Percentiles rank a stretch among this genome's conserved stretches.
phyloP scores from a whole-genome alignment of 2,888 invertebrate genomes.

The Leptodirus hochenwartii region DNA sequence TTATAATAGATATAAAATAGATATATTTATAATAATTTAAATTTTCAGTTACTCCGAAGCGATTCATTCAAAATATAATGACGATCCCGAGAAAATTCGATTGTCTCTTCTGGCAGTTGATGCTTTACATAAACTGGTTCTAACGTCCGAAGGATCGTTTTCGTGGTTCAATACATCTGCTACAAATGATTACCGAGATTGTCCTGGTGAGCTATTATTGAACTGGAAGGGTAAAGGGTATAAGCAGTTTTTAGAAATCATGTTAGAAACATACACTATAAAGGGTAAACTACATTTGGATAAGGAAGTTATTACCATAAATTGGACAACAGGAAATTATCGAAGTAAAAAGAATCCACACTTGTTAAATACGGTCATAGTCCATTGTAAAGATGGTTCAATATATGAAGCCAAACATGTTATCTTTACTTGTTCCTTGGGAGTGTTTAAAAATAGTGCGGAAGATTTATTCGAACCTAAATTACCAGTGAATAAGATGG shows the following conservation, averaged over 20 bases:
- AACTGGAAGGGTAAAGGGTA: slow-evolving; percentile 55
- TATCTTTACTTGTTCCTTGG: slow-evolving; percentile 45
- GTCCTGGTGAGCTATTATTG: slow-evolving; percentile 40
- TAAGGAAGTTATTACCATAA: no score
- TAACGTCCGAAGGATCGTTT: slow-evolving; percentile 29
- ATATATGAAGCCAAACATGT: slow-evolving; percentile 36
- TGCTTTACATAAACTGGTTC: slow-evolving; percentile 13
- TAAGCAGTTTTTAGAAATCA: slow-evolving; percentile 38
- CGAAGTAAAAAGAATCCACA: no score
- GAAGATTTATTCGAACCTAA: slow-evolving; percentile 32
- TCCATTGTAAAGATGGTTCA: slow-evolving; percentile 30
- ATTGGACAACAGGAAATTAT: no score
- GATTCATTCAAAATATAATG: no score
- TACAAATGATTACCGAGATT: slow-evolving; percentile 42
- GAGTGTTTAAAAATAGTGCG: slow-evolving; percentile 41
- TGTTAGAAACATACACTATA: no score
- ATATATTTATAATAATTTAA: no score
- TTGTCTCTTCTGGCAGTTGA: slow-evolving; percentile 11
- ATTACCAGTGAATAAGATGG: slow-evolving; percentile 30
- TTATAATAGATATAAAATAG: no score
- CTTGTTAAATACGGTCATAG: no score
- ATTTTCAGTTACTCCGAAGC: no score
- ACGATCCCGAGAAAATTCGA: no score
- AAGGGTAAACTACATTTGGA: no score
- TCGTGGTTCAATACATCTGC: slow-evolving; percentile 47